Evolutionary conservation across 2,113 vertebrate species (phyloP).

Genomic region (Pseudonaja textilis): DNA sequence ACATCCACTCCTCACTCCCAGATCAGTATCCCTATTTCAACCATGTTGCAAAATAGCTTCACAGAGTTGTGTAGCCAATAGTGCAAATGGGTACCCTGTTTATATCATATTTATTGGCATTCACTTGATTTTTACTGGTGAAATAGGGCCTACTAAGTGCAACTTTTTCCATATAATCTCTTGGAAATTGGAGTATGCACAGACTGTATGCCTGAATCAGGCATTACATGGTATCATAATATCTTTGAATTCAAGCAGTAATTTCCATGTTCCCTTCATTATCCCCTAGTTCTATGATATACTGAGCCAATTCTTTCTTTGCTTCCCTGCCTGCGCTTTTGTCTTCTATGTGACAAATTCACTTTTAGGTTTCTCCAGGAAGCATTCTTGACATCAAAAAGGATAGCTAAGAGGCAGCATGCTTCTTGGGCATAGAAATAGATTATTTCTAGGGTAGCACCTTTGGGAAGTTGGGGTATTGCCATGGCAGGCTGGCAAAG

Average conservation of each 20-base stretch:
- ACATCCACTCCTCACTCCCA: neutral
- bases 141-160: neutral
- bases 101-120: neutral
- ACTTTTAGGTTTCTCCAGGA: conserved; percentile 12
- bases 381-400: conserved; percentile 34
- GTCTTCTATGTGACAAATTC: neutral
- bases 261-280: neutral
- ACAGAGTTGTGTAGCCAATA: neutral
- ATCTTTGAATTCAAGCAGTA: neutral
- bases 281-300: neutral
- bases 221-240: neutral
- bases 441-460: conserved; percentile 9
- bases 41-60: neutral
- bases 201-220: neutral
- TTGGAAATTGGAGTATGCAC: neutral
- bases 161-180: neutral
- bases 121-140: neutral
- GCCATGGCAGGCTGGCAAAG: neutral
- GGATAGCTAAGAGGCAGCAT: conserved; percentile 31
- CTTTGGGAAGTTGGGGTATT: neutral
- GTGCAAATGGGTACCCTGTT: neutral
- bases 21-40: neutral
- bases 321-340: neutral
- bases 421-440: conserved; percentile 26
- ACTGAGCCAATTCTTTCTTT: neutral